Percentiles rank a stretch among this genome's conserved stretches.
phyloP scores from a whole-genome alignment of 1,140 invertebrate species.

The Oreohelix idahoensis region DNA sequence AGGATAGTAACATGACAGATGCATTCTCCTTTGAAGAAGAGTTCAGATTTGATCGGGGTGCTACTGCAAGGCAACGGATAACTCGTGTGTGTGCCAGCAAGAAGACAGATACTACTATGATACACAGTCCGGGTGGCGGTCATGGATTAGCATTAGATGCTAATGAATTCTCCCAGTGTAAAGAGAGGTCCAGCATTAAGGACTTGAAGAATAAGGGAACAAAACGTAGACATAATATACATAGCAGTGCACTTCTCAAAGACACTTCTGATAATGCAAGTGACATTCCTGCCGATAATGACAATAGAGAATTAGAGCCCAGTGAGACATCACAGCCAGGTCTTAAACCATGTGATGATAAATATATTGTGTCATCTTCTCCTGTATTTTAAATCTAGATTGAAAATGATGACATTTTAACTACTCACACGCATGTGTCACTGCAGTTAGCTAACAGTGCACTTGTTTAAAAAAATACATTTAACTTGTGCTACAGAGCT shows the following conservation, averaged over 20 bases:
- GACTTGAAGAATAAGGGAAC: not conserved
- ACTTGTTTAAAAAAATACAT: not conserved
- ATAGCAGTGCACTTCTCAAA: not conserved
- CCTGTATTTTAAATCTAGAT: not conserved
- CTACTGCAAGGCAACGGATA: not conserved
- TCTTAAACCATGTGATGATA: not conserved
- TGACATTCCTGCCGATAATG: not conserved
- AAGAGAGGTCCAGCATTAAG: not conserved
- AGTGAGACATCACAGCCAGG: not conserved
- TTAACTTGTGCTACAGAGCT: too few species aligned
- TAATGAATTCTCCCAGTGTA: not conserved
- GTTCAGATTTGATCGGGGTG: not conserved
- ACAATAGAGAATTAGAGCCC: not conserved
- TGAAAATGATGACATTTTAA: not conserved
- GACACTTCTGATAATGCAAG: not conserved
- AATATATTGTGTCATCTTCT: not conserved
- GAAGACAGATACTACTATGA: not conserved
- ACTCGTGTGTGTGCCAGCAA: not conserved
- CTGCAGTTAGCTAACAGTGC: not conserved
- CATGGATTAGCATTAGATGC: not conserved
- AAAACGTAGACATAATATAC: not conserved
- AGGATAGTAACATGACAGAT: not conserved
- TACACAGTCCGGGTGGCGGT: not conserved
- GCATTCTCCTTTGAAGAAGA: not conserved
- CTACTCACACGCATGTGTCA: not conserved